Evolutionary conservation across 2,888 invertebrate genomes (phyloP).

Genomic region (Andrena minutula): DNA sequence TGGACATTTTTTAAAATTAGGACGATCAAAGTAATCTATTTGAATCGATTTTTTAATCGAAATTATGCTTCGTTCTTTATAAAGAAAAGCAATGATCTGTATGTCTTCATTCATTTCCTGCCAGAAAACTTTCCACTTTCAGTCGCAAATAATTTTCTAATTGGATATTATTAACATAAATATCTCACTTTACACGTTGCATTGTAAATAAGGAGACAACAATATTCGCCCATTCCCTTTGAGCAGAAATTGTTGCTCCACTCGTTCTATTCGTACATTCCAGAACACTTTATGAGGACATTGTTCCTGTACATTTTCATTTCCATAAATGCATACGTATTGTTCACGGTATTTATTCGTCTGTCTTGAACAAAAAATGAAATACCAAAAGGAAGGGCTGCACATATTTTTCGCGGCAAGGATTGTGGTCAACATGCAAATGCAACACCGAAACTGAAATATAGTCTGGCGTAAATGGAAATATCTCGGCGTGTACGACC

Average conservation of each 20-base stretch:
- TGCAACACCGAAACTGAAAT: background rate
- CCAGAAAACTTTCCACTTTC: too few species aligned
- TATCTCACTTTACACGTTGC: too few species aligned
- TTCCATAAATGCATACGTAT: conserved; percentile 10
- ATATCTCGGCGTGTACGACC: background rate
- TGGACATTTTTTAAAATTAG: too few species aligned
- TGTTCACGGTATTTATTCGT: background rate
- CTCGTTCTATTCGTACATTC: background rate
- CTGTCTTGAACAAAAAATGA: background rate
- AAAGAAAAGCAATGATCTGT: too few species aligned
- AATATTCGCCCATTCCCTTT: background rate
- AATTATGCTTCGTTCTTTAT: too few species aligned
- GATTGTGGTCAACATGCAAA: background rate
- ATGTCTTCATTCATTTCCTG: too few species aligned
- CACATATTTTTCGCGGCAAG: background rate
- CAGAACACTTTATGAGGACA: background rate
- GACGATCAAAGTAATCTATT: too few species aligned
- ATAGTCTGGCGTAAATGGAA: background rate
- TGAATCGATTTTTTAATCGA: too few species aligned
- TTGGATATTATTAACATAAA: too few species aligned
- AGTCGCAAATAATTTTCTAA: too few species aligned
- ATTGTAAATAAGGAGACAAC: too few species aligned
- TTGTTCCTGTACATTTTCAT: conserved; percentile 1
- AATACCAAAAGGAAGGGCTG: background rate
- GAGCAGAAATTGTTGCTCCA: background rate